phyloP scores from a whole-genome alignment of 1,140 invertebrate species.

The Parasteatoda tepidariorum region DNA sequence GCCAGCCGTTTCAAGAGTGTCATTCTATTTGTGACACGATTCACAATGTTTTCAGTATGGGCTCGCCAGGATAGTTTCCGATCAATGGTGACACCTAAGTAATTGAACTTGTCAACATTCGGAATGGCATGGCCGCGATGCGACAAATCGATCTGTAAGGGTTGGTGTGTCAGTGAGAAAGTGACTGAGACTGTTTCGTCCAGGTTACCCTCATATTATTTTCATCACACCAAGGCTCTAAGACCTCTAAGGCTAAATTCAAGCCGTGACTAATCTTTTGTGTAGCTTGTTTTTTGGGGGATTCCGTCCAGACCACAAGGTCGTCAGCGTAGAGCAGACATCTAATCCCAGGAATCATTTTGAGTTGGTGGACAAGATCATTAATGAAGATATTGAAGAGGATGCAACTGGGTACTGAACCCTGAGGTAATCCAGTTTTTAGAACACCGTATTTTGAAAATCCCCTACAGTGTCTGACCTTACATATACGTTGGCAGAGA shows the following conservation, averaged over 20 bases:
- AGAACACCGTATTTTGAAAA: neutral
- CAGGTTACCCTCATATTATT: constrained; percentile 9
- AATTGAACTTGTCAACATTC: neutral
- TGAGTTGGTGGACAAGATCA: too few species aligned
- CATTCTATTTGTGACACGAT: too few species aligned
- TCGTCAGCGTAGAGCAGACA: too few species aligned
- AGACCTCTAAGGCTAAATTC: neutral
- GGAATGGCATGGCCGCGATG: neutral
- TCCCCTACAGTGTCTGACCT: constrained; percentile 1
- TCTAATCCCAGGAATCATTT: too few species aligned
- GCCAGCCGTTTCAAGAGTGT: too few species aligned
- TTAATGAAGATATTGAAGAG: too few species aligned
- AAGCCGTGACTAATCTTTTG: neutral
- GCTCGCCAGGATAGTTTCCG: too few species aligned
- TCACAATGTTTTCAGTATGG: too few species aligned
- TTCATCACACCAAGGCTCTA: constrained; percentile 9
- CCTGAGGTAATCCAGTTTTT: neutral
- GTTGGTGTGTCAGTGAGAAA: constrained; percentile 3
- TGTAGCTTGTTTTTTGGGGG: neutral
- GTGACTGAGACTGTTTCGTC: neutral
- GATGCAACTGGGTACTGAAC: too few species aligned
- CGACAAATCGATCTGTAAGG: neutral
- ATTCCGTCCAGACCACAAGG: too few species aligned
- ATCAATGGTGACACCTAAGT: neutral
- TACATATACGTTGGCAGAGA: constrained; percentile 15